phyloP scores from a whole-genome alignment of 2,797 vertebrate genomes.

The Tauraco hartlaubi region DNA sequence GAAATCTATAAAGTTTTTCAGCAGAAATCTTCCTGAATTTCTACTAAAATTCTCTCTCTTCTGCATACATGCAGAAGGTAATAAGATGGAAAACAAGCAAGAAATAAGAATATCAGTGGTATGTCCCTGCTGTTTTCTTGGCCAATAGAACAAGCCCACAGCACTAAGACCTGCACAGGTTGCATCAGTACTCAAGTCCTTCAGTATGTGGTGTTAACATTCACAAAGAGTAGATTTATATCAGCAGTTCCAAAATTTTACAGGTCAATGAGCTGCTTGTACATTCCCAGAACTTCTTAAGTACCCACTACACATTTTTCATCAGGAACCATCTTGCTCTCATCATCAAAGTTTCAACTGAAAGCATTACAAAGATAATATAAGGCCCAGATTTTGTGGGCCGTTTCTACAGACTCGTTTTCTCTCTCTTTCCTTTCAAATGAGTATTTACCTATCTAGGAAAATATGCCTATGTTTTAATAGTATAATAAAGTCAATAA shows the following conservation, averaged over 20 bases:
- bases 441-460: background rate
- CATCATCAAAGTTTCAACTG: background rate
- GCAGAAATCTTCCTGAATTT: background rate
- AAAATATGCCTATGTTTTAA: background rate
- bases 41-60: background rate
- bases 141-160: background rate
- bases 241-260: background rate
- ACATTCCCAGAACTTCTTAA: background rate
- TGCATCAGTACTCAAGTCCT: background rate
- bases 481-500: background rate
- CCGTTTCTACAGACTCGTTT: background rate
- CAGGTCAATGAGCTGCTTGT: background rate
- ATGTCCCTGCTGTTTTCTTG: background rate
- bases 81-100: background rate
- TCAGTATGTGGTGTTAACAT: background rate
- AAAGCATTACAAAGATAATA: background rate
- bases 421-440: background rate
- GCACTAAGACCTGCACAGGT: background rate
- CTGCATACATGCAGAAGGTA: background rate
- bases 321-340: background rate
- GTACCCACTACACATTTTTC: background rate
- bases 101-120: background rate
- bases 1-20: background rate
- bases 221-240: background rate
- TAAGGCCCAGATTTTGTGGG: background rate